Evolutionary conservation across 2,113 vertebrate species (phyloP).

Genomic region (Oncorhynchus clarkii): DNA sequence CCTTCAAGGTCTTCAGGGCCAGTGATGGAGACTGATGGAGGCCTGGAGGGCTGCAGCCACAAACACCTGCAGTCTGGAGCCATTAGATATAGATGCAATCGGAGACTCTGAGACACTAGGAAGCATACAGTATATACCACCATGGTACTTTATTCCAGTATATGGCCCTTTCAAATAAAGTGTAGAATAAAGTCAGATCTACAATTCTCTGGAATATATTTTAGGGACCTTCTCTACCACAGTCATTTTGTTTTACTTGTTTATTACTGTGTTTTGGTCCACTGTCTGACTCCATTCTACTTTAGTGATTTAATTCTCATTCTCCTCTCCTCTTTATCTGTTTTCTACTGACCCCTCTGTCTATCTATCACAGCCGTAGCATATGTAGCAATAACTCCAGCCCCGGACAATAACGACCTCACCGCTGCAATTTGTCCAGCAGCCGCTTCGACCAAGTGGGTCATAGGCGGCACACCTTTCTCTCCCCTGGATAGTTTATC

Average conservation of each 20-base stretch:
- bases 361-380: conserved; percentile 49
- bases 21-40: not conserved
- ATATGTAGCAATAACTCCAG: conserved; percentile 55
- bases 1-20: not conserved
- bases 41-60: not conserved
- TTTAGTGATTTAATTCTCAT: not conserved
- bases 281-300: not conserved
- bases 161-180: too few species aligned
- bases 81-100: not conserved
- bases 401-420: conserved; percentile 55
- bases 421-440: conserved; percentile 55
- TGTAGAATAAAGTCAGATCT: too few species aligned
- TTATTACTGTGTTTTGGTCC: too few species aligned
- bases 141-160: too few species aligned
- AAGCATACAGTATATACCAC: too few species aligned
- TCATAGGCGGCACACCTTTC: conserved; percentile 22
- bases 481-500: conserved; percentile 53
- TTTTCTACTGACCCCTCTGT: not conserved
- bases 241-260: too few species aligned
- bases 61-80: not conserved
- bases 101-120: too few species aligned
- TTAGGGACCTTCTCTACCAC: too few species aligned
- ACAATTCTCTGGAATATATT: too few species aligned
- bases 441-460: conserved; percentile 26
- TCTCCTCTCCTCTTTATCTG: not conserved